phyloP scores from a whole-genome alignment of 2,113 vertebrate genomes.

The Campylomormyrus numenius region DNA sequence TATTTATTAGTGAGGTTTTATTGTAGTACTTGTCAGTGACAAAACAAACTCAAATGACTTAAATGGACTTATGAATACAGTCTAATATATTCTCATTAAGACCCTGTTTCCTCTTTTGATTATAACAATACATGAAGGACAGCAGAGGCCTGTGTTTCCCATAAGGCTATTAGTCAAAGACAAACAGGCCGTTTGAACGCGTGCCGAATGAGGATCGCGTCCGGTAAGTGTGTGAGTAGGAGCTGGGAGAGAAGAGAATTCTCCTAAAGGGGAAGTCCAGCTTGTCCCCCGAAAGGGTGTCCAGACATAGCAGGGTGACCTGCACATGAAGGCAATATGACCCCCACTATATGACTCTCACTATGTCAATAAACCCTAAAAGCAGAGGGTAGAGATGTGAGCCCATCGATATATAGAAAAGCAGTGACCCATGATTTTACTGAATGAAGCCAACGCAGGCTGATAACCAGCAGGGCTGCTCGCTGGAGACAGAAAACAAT shows the following conservation, averaged over 20 bases:
- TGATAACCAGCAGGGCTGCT: not conserved
- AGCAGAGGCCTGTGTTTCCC: not conserved
- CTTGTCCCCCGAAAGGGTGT: not conserved
- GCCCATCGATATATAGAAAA: not conserved
- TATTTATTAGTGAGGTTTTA: not conserved
- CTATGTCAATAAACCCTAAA: not conserved
- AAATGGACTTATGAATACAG: not conserved
- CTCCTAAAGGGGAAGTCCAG: not conserved
- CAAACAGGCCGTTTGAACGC: not conserved
- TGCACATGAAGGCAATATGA: not conserved
- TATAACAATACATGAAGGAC: not conserved
- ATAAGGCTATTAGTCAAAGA: not conserved
- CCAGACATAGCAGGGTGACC: not conserved
- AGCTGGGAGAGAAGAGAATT: not conserved
- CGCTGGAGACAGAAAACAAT: not conserved
- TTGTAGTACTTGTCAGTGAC: not conserved
- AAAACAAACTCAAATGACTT: not conserved
- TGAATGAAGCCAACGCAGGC: not conserved
- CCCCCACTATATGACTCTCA: not conserved
- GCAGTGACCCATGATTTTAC: not conserved
- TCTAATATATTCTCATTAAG: not conserved
- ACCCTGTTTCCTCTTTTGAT: not conserved
- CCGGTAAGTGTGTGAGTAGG: not conserved
- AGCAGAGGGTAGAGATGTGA: not conserved
- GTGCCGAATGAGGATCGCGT: not conserved